These are phyloP conservation scores for Delichon dasypus DNA, from an alignment of 2,797 vertebrate genomes.

Conservation along the genomic window DNA sequence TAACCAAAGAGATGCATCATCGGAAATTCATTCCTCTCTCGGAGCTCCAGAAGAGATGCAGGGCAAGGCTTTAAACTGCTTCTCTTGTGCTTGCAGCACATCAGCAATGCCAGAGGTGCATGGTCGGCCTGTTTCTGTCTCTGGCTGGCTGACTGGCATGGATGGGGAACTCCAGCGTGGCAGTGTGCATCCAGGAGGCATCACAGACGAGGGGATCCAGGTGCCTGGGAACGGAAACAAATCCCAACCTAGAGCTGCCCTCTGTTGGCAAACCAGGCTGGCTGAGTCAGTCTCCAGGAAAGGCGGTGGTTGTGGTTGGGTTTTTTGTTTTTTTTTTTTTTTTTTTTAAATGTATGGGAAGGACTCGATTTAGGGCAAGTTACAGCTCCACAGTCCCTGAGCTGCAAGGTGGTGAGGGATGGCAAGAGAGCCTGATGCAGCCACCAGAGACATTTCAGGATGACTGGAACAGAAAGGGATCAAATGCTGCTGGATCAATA, in stretches of 20 bases:
- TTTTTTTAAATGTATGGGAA: neutral
- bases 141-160: accelerated
- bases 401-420: neutral
- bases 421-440: neutral
- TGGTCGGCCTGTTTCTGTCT: accelerated
- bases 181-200: neutral
- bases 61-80: neutral
- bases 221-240: neutral
- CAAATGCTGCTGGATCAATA: neutral
- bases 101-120: neutral
- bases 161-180: accelerated
- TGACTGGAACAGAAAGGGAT: neutral
- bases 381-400: neutral
- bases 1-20: neutral
- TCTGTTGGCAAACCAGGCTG: neutral
- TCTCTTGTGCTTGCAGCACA: neutral
- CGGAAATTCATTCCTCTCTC: neutral
- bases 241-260: neutral
- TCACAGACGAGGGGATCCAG: accelerated
- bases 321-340: accelerated
- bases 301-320: no score
- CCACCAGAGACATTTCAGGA: neutral
- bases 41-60: neutral
- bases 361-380: neutral
- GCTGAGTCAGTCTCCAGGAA: neutral